Evolutionary conservation across 2,113 vertebrate genomes (phyloP).

Genomic region (Castor canadensis): DNA sequence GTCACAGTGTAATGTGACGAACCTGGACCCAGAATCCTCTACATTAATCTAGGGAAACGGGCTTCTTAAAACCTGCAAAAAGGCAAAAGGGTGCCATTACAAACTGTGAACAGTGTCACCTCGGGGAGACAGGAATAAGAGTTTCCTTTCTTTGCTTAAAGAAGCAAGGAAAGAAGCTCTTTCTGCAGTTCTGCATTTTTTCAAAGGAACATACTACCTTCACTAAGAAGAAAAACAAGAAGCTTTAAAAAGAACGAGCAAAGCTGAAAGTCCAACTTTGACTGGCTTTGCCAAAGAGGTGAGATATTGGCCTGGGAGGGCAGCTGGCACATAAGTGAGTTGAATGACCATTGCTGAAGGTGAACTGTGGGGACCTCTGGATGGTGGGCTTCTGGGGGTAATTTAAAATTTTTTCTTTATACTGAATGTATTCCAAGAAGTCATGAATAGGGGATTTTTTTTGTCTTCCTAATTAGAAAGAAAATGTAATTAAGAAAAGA

Average conservation of each 20-base stretch:
- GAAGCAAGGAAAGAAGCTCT: not conserved
- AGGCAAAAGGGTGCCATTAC: not conserved
- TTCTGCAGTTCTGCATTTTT: not conserved
- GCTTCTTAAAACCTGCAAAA: not conserved
- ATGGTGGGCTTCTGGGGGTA: not conserved
- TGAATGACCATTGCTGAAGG: rapidly evolving
- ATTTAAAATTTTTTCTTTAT: not conserved
- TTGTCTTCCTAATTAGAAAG: not conserved
- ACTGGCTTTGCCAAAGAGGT: not conserved
- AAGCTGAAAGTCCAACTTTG: not conserved
- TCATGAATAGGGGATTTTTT: not conserved
- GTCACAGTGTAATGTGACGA: not conserved
- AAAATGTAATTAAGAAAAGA: not conserved
- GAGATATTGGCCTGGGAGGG: not conserved
- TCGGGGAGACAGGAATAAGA: not conserved
- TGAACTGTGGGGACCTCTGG: rapidly evolving
- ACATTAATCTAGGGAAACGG: rapidly evolving
- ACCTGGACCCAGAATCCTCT: not conserved
- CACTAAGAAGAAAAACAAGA: not conserved
- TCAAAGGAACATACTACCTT: not conserved
- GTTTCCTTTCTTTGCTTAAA: not conserved
- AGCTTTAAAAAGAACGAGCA: not conserved
- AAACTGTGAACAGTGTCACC: not conserved
- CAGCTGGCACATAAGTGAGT: rapidly evolving
- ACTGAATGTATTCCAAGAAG: not conserved